Conservation (phyloP, 2,113 vertebrate genomes). For the Polyodon spathula region DNA sequence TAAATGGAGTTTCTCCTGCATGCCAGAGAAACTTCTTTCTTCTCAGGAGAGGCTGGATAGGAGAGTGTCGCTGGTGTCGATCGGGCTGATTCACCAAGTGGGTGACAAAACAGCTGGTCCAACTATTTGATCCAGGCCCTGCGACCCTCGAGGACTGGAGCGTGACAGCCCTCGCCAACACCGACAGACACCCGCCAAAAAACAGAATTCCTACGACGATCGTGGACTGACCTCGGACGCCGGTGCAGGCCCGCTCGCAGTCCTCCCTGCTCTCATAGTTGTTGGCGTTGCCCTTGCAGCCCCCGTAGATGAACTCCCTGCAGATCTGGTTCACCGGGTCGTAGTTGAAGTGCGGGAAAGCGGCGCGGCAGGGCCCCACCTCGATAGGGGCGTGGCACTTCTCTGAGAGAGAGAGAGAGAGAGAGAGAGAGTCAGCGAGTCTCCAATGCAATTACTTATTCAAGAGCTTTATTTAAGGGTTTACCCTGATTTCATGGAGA, state of each 20-base stretch:
- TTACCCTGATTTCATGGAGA: too few relatives aligned
- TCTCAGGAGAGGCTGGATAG: too few relatives aligned
- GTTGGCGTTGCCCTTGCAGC: conserved; percentile 60
- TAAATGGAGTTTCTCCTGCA: too few relatives aligned
- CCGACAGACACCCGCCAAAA: not conserved
- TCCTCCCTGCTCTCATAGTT: conserved; percentile 43
- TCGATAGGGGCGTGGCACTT: conserved; percentile 31
- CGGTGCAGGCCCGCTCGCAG: conserved; percentile 47
- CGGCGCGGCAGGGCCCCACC: conserved; percentile 56
- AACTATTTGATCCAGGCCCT: too few relatives aligned
- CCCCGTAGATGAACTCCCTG: conserved; percentile 57
- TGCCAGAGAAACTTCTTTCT: too few relatives aligned
- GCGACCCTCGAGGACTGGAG: too few relatives aligned
- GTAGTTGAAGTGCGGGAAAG: conserved; percentile 57
- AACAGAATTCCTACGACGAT: not conserved
- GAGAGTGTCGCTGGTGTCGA: too few relatives aligned
- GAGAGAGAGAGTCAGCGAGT: not conserved
- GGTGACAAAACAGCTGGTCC: too few relatives aligned
- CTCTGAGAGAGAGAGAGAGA: conserved; percentile 31
- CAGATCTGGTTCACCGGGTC: conserved; percentile 42
- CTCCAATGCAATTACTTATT: too few relatives aligned
- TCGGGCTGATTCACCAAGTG: too few relatives aligned
- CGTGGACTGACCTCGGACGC: conserved; percentile 34
- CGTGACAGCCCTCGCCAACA: not conserved
- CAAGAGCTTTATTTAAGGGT: too few relatives aligned